phyloP scores from a whole-genome alignment of 1,140 invertebrate genomes.

The Megathymus violae region DNA sequence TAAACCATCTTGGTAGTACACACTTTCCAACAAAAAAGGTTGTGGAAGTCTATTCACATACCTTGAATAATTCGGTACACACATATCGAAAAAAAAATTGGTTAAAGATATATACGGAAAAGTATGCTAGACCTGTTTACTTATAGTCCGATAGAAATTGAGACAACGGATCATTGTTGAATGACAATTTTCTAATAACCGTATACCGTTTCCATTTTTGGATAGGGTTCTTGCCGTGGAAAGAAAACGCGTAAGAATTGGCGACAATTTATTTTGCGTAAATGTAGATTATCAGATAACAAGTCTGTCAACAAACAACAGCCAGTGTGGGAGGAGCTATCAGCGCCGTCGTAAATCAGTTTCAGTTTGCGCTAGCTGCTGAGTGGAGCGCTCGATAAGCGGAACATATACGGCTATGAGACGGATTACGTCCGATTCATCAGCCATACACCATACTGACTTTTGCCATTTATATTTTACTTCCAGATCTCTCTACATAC shows the following conservation, averaged over 20 bases:
- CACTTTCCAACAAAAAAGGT: too few species aligned
- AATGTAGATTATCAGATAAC: conserved; percentile 8
- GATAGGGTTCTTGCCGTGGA: background rate
- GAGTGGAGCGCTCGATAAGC: conserved; percentile 68
- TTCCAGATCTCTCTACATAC: too few species aligned
- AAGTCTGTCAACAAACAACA: conserved; percentile 32
- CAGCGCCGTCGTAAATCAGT: conserved; percentile 67
- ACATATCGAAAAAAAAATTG: too few species aligned
- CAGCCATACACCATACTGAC: background rate
- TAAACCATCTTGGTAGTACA: too few species aligned
- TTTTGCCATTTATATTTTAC: too few species aligned
- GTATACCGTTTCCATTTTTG: background rate
- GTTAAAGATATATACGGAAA: too few species aligned
- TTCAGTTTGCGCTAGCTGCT: conserved; percentile 58
- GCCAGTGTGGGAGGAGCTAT: conserved; percentile 57
- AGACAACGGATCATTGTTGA: too few species aligned
- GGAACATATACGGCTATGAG: conserved; percentile 45
- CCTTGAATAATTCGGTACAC: too few species aligned
- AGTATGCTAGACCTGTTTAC: too few species aligned
- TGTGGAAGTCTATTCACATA: too few species aligned
- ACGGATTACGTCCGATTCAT: conserved; percentile 20
- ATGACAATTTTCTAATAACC: too few species aligned
- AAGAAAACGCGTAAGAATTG: background rate
- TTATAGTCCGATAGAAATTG: too few species aligned
- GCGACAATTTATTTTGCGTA: background rate